Evolutionary conservation across 2,888 invertebrate genomes (phyloP), one percentile per base, ranked within the genome.

Genomic region (Chymomyza caudatula): DNA sequence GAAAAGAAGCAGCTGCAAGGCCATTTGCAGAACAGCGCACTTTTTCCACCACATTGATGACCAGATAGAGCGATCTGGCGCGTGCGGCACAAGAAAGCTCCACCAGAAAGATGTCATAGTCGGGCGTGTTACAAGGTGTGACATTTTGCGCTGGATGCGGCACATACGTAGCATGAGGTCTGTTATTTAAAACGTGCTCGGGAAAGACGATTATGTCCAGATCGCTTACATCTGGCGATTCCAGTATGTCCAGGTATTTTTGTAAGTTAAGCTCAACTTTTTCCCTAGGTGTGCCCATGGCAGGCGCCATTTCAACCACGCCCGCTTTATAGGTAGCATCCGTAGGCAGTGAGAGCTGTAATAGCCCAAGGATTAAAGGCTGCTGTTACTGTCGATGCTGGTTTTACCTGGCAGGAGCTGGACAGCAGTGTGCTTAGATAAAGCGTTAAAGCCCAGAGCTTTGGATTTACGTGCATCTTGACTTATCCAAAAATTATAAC

Each of bases 171-270:
- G 75, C 64, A 0, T 74, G 63, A 0, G 67, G 60, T 2, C 25
- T 8, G 22, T 68, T 73, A 89, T 90, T 90, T 0, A 91, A 71
- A 0, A 92, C 92, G 76, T 92, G 85, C 88, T 96, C 96, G 0
- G 96, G 96, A 84, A 96, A 96, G 0, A 96, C 94, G 2, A 96
- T 90, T 19, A 96, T 94, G 76, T 96, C 95, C 0, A 93, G 93
- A 3, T 77, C 73, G 0, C 65, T 60, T 0, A 80, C 73, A 3
- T 78, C 81, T 1, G 67, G 59, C 2, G 88, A 87, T 43, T 83
- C 68, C 2, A 91, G 75, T 8, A 90, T 85, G 2, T 67, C 25
- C 13, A 84, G 58, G 56, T 78, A 86, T 3, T 70, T 77, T 1
- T 23, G 5, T 4, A 81, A 60, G 29, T 73, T 70, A n/a, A 60